Evolutionary conservation across 2,113 vertebrate species (phyloP).

Genomic region (Thomomys bottae): DNA sequence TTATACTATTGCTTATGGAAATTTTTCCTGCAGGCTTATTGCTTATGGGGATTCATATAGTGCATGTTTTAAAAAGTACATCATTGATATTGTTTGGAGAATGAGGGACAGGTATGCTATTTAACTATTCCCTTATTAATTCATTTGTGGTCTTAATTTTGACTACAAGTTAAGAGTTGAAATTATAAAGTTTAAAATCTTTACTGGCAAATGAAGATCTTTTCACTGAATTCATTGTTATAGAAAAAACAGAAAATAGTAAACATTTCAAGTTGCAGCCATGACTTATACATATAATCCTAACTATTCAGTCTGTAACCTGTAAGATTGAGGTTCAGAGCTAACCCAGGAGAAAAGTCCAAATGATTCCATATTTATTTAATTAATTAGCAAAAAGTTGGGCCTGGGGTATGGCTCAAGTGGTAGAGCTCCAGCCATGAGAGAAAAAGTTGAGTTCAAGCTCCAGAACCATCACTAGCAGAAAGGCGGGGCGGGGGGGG

Average conservation of each 20-base stretch:
- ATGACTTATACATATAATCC: no score
- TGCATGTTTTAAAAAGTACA: background rate
- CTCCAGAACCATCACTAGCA: no score
- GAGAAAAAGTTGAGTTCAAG: no score
- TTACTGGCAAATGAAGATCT: conserved; percentile 4
- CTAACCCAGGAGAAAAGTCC: no score
- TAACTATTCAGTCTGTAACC: no score
- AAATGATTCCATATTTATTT: no score
- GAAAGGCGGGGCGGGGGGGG: no score
- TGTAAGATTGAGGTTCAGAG: no score
- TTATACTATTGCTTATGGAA: background rate
- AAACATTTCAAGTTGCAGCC: background rate
- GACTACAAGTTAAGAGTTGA: conserved; percentile 13
- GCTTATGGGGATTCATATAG: background rate
- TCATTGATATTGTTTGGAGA: background rate
- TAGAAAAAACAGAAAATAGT: conserved; percentile 41
- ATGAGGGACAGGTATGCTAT: background rate
- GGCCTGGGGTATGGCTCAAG: no score
- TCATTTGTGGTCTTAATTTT: conserved; percentile 24
- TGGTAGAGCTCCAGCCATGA: no score
- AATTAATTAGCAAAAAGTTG: no score
- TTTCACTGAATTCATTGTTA: conserved; percentile 15
- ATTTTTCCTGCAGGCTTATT: background rate
- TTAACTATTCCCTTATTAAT: background rate
- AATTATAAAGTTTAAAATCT: background rate